Evolutionary conservation across 1,140 invertebrate genomes (phyloP).

Genomic region (Atta cephalotes): DNA sequence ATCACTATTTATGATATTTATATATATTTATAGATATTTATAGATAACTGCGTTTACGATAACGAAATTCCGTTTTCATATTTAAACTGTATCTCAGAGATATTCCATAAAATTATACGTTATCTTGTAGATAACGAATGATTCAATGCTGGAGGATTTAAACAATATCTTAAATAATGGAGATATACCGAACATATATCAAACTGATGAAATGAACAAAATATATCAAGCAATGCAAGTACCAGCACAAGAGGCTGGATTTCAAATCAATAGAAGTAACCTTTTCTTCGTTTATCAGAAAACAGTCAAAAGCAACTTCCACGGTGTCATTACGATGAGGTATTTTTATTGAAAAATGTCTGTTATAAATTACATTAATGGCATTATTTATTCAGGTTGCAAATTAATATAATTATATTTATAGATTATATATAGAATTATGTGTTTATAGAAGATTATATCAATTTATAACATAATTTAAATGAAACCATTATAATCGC

Average conservation of each 20-base stretch:
- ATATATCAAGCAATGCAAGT: constrained; percentile 89
- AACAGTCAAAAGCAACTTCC: constrained; percentile 88
- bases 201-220: constrained; percentile 88
- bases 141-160: constrained; percentile 90
- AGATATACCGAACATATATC: constrained; percentile 90
- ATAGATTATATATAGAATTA: too few species aligned
- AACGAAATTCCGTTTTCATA: too few species aligned
- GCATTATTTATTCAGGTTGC: too few species aligned
- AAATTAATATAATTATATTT: too few species aligned
- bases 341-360: constrained; percentile 70
- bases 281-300: constrained; percentile 90
- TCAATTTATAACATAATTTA: constrained; percentile 12
- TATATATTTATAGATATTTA: background rate
- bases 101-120: constrained; percentile 5
- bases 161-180: constrained; percentile 91
- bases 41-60: background rate
- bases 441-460: background rate
- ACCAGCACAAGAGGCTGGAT: constrained; percentile 88
- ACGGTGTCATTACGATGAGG: constrained; percentile 90
- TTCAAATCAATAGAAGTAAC: constrained; percentile 91
- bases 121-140: constrained; percentile 88
- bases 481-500: background rate
- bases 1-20: background rate
- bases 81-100: background rate
- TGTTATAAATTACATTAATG: constrained; percentile 2